Evolutionary conservation across 2,113 vertebrate genomes (phyloP).

Genomic region (Propithecus coquereli): DNA sequence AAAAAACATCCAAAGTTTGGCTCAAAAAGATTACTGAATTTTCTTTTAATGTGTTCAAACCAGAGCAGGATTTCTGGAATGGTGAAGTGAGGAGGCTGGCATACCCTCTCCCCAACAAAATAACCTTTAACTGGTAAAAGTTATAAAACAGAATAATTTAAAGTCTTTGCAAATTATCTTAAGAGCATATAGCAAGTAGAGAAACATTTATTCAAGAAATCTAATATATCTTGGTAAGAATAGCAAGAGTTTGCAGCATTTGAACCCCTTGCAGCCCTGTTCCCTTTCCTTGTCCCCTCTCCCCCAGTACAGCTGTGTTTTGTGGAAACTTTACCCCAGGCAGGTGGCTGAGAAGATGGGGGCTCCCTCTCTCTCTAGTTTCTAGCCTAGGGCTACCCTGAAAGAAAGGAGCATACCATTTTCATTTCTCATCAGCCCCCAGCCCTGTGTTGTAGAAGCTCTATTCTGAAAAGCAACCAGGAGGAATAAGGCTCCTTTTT

Average conservation of each 20-base stretch:
- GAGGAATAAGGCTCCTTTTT: background rate
- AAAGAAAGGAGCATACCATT: background rate
- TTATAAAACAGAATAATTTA: background rate
- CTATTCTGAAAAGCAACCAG: background rate
- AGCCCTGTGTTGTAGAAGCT: background rate
- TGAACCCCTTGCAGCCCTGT: background rate
- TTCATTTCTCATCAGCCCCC: background rate
- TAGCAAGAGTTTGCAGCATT: background rate
- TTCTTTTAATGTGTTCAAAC: background rate
- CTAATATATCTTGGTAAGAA: background rate
- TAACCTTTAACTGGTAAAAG: background rate
- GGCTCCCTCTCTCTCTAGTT: background rate
- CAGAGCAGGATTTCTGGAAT: background rate
- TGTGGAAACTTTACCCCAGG: background rate
- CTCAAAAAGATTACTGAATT: background rate
- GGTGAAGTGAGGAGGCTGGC: background rate
- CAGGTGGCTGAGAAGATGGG: background rate
- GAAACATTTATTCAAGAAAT: conserved; percentile 31
- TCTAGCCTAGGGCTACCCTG: background rate
- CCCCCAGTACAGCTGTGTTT: background rate
- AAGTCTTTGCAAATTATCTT: background rate
- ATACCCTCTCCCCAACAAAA: background rate
- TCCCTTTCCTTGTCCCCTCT: background rate
- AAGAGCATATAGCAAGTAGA: background rate
- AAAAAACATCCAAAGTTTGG: background rate